These are phyloP conservation scores for Cottus gobio DNA, from an alignment of 2,113 vertebrate genomes.

Conservation along the genomic window DNA sequence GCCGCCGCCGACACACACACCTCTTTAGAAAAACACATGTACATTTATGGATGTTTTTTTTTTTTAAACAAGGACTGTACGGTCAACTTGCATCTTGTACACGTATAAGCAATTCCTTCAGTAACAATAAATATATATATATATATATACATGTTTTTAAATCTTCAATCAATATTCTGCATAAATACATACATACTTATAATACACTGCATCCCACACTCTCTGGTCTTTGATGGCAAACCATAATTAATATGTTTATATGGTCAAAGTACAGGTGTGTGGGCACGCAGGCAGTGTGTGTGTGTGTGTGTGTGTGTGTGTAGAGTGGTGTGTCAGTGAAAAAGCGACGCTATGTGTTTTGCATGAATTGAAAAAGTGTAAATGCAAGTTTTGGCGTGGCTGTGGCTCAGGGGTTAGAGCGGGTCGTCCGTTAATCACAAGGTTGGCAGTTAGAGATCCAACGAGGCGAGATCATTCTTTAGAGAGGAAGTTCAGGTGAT, in stretches of 20 bases:
- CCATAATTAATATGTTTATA: constrained; percentile 2
- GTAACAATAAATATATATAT: not conserved
- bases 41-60: not conserved
- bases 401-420: not conserved
- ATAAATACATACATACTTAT: not conserved
- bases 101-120: not conserved
- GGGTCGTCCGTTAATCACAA: not conserved
- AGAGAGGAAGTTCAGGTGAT: not conserved
- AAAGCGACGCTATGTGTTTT: not conserved
- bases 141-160: not conserved
- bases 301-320: not conserved
- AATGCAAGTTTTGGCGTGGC: not conserved
- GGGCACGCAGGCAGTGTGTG: not conserved
- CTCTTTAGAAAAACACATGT: constrained; percentile 1
- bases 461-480: not conserved
- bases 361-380: not conserved
- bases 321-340: not conserved
- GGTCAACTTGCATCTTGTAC: not conserved
- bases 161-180: not conserved
- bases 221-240: not conserved
- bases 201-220: not conserved
- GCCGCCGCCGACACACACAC: constrained; percentile 8
- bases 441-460: not conserved
- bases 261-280: not conserved
- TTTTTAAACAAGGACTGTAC: not conserved